Base-by-base conservation (phyloP, 2,113 vertebrate genomes). In the Electrona antarctica region DNA sequence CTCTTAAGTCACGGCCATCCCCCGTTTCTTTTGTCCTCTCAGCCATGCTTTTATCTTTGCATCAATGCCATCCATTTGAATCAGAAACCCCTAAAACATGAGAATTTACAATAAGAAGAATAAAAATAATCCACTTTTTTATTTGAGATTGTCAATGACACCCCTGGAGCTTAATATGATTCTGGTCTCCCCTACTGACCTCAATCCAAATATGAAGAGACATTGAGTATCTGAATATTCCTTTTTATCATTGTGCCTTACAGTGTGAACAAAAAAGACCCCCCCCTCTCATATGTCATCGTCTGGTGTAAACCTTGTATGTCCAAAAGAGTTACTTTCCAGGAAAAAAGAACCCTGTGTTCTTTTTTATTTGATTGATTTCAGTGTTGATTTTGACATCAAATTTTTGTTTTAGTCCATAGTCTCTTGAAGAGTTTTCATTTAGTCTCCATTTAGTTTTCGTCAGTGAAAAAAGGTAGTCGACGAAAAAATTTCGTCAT, bases 141-240 rank as follows among this genome's bases (percentile, higher is more conserved):
- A 69, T 73, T 77, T 33, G 73, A 61, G 83, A 87, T 73, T 79
- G 89, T 87, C 88, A 74, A 74, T 85, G 83, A 76, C 15, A 76
- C 85, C 69, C 85, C 73, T 74, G 33, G 83, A 82, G 78, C 67
- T 67, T 71, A 73, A 85, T 85, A 87, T 90, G 85, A 86, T 77
- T 49, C 12, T 54, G 68, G 88, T 85, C 81, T 87, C 83, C 82
- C 71, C 80, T 41, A 28, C 81, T 89, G 88, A 90, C 88, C 90
- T 87, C 88, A 81, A 84, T 90, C 88, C 86, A 81, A 82, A 88
- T 84, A 78, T 82, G 82, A 85, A 84, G 14, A 85, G 84, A 70
- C 76, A 48, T 21, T 2, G 33, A 41, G 33, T 77, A 78, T 89
- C 80, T 87, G 79, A 88, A 87, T 76, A 69, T 61, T 76, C 48